Conservation (phyloP, 2,888 invertebrate species). For the Peribatodes rhomboidaria region DNA sequence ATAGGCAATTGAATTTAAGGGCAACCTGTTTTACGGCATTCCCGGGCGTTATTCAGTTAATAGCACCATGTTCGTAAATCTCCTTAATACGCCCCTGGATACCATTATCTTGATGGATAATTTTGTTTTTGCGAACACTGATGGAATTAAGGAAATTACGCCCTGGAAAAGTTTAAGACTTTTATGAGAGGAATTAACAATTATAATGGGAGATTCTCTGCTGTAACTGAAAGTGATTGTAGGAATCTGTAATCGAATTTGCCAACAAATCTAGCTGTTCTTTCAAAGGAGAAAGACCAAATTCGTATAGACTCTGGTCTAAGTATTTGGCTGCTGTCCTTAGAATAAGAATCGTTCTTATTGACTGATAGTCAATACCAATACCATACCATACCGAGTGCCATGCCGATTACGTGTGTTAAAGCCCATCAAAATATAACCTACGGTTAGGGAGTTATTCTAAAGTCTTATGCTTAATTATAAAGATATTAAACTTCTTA, state of each 20-base stretch:
- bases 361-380: too few relatives aligned
- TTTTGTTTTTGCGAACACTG: constrained; percentile 46
- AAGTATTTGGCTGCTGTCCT: too few relatives aligned
- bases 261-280: neutral
- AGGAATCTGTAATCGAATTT: neutral
- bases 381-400: too few relatives aligned
- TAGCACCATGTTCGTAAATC: constrained; percentile 55
- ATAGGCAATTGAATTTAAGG: constrained; percentile 51
- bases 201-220: constrained; percentile 11
- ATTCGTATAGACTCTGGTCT: too few relatives aligned
- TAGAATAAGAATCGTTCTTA: too few relatives aligned
- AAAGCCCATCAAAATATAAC: too few relatives aligned
- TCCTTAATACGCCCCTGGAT: constrained; percentile 49
- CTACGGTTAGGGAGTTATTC: too few relatives aligned
- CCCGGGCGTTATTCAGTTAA: constrained; percentile 49
- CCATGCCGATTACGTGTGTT: too few relatives aligned
- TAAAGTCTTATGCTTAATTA: too few relatives aligned
- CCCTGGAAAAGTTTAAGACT: constrained; percentile 16
- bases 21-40: constrained; percentile 47
- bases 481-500: too few relatives aligned
- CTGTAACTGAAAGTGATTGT: neutral
- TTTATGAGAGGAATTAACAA: constrained; percentile 22
- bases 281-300: too few relatives aligned
- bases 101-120: constrained; percentile 54
- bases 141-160: constrained; percentile 27